Evolutionary conservation across 2,113 vertebrate genomes (phyloP).

Genomic region (Steatornis caripensis): DNA sequence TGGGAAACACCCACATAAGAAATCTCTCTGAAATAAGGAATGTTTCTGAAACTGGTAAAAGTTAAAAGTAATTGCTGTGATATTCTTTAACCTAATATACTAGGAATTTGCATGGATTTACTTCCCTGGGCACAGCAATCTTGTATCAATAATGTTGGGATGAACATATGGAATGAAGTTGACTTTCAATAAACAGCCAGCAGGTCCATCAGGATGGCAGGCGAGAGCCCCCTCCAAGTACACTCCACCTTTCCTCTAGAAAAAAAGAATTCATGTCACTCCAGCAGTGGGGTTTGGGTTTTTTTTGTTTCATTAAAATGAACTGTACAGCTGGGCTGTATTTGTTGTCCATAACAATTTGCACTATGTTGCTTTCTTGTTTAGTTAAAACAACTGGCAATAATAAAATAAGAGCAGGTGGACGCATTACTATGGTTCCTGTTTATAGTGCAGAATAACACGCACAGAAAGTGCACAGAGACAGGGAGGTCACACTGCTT

Average conservation of each 20-base stretch:
- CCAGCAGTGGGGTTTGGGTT: neutral
- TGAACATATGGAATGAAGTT: neutral
- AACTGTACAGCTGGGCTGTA: neutral
- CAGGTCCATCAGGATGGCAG: neutral
- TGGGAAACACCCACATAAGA: neutral
- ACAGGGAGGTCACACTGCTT: neutral
- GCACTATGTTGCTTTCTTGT: conserved; percentile 15
- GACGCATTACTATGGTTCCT: conserved; percentile 57
- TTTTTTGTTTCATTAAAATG: neutral
- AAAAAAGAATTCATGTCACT: neutral
- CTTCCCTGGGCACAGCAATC: neutral
- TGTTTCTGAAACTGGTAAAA: neutral
- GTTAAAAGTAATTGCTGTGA: neutral
- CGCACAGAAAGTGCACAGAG: neutral
- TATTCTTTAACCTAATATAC: neutral
- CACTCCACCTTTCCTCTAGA: neutral
- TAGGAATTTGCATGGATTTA: neutral
- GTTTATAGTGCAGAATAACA: conserved; percentile 48
- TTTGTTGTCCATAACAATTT: conserved; percentile 36
- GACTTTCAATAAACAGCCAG: neutral
- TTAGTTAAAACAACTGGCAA: conserved; percentile 63
- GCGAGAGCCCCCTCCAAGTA: neutral
- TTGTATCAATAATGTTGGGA: neutral
- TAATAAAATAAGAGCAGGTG: conserved; percentile 63
- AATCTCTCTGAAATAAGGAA: neutral